A percentile compares a stretch with the other conserved stretches of the same genome.
These are phyloP conservation scores for Drosophila prosaltans DNA, from an alignment of 1,140 invertebrate species.

Conservation along the genomic window DNA sequence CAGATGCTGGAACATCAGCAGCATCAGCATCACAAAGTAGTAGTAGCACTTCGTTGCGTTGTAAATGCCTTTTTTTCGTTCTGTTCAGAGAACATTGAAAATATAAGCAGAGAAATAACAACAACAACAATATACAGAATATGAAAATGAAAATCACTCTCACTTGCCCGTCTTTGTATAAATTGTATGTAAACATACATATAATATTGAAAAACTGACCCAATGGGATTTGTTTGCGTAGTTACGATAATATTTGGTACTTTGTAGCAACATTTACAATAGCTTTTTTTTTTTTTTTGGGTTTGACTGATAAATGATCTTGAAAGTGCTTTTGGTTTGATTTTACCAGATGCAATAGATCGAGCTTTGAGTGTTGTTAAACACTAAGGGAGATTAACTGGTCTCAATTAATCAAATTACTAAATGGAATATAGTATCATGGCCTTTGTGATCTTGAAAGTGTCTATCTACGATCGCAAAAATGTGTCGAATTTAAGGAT, in stretches of 20 bases:
- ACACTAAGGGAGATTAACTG: no score
- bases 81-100: slow-evolving; percentile 6
- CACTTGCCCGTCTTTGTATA: slow-evolving; percentile 6
- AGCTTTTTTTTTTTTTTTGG: no score
- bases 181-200: not conserved
- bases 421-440: no score
- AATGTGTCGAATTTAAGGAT: no score
- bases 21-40: not conserved
- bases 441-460: no score
- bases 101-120: slow-evolving; percentile 8
- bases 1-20: slow-evolving; percentile 16
- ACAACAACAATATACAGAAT: not conserved
- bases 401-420: no score
- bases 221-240: not conserved
- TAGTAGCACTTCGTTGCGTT: slow-evolving; percentile 18
- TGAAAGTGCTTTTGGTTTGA: no score
- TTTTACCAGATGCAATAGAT: no score
- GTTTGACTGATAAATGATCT: no score
- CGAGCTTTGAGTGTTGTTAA: no score
- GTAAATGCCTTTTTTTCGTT: slow-evolving; percentile 41
- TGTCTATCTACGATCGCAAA: no score
- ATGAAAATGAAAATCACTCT: slow-evolving; percentile 29
- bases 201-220: not conserved
- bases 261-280: no score
- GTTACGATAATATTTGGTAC: slow-evolving; percentile 35